Evolutionary conservation across 2,797 vertebrate genomes (phyloP).

Genomic region (Ctenosaura bakeri): DNA sequence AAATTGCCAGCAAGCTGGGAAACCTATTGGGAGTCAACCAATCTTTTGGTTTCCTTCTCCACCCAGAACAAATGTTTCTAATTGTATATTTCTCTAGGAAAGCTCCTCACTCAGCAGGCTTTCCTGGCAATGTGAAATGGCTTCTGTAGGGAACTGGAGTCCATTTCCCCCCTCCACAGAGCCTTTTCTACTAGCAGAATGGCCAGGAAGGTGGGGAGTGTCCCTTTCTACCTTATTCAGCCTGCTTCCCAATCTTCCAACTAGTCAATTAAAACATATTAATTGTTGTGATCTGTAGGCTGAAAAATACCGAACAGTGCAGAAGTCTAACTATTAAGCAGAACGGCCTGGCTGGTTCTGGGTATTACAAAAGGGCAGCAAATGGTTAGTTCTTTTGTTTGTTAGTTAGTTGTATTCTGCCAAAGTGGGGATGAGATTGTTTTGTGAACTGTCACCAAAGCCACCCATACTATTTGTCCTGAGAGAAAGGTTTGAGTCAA

Average conservation of each 20-base stretch:
- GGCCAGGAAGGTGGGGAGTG: background rate
- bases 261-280: background rate
- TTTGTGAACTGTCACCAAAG: background rate
- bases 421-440: background rate
- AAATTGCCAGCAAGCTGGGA: conserved; percentile 19
- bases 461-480: no score
- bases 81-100: conserved; percentile 5
- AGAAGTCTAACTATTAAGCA: no score
- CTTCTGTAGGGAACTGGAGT: background rate
- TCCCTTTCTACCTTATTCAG: no score
- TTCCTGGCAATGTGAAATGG: background rate
- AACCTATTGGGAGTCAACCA: background rate
- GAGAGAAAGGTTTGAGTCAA: no score
- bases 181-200: background rate
- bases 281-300: background rate
- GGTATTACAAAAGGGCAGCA: background rate
- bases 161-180: background rate
- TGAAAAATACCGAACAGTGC: background rate
- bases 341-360: background rate
- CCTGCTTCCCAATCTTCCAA: background rate
- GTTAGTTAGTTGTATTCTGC: background rate
- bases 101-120: background rate
- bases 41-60: background rate
- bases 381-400: background rate
- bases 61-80: conserved; percentile 21